These are phyloP conservation scores for Morelia viridis DNA, from an alignment of 2,797 vertebrate genomes.

Conservation along the genomic window DNA sequence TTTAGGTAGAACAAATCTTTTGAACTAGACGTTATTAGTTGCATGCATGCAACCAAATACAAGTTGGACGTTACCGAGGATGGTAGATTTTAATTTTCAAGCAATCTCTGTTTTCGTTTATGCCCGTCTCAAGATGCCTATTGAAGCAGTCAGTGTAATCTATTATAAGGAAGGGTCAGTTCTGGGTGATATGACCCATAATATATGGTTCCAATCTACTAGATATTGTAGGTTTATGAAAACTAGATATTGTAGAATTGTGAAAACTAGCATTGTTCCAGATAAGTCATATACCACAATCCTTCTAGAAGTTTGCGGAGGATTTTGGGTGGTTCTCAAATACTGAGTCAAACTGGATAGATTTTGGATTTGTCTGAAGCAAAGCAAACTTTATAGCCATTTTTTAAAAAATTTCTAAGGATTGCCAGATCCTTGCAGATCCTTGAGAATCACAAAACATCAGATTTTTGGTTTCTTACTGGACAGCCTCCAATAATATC, in stretches of 20 bases:
- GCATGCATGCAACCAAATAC: not conserved
- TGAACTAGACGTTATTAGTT: not conserved
- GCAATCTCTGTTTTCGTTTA: not conserved
- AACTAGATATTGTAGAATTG: not conserved
- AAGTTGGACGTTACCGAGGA: not conserved
- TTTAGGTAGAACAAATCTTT: not conserved
- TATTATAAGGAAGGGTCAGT: not conserved
- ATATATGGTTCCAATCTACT: not conserved
- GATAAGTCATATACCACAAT: not conserved
- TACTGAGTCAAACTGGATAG: not conserved
- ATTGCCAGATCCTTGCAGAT: too few species aligned
- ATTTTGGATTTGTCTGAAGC: not conserved
- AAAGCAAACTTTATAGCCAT: not conserved
- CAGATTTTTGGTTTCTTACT: not conserved
- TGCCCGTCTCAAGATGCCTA: not conserved
- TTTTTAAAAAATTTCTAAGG: not conserved
- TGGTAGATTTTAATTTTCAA: not conserved
- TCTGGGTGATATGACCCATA: not conserved
- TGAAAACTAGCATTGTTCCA: not conserved
- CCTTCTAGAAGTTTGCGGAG: not conserved
- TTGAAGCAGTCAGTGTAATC: not conserved
- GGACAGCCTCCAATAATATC: not conserved
- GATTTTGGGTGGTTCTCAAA: not conserved
- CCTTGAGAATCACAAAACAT: not conserved
- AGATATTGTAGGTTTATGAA: not conserved